phyloP scores from a whole-genome alignment of 92 coral and sea anemone species.

The Bergia puertoricense region DNA sequence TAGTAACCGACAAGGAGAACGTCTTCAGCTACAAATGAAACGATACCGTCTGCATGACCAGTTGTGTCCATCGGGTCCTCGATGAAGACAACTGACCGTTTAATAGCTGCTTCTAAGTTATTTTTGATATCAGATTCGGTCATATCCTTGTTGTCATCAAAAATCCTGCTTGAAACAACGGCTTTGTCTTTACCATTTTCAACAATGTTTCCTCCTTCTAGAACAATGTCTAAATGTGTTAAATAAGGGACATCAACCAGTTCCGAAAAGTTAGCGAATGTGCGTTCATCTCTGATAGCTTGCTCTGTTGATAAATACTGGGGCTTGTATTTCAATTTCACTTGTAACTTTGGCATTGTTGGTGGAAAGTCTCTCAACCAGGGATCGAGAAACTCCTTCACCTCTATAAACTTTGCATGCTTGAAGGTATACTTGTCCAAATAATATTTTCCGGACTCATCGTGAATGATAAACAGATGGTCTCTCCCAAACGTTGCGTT shows the following conservation, averaged over 20 bases:
- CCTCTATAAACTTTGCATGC: conserved; percentile 57
- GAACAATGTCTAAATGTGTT: conserved; percentile 29
- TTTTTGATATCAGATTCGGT: conserved; percentile 26
- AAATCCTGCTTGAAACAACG: conserved; percentile 45
- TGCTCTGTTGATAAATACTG: conserved; percentile 40
- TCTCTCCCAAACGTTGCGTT: conserved; percentile 50
- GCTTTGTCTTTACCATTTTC: conserved; percentile 48
- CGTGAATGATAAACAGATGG: conserved; percentile 55
- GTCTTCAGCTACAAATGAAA: conserved; percentile 70
- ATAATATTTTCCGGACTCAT: conserved; percentile 44
- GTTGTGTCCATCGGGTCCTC: conserved; percentile 76
- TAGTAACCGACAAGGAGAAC: conserved; percentile 54
- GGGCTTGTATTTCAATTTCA: conserved; percentile 47
- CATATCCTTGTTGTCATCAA: conserved; percentile 49
- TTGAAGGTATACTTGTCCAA: conserved; percentile 36
- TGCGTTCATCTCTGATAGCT: conserved; percentile 35
- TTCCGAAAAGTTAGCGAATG: conserved; percentile 26
- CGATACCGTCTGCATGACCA: conserved; percentile 80
- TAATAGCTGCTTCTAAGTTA: conserved; percentile 56
- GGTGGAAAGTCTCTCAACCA: conserved; percentile 61
- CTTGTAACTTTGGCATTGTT: conserved; percentile 22
- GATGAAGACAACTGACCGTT: conserved; percentile 59
- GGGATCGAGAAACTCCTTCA: conserved; percentile 39
- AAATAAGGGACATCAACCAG: not conserved
- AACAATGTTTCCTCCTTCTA: conserved; percentile 58